Percentiles rank a stretch among this genome's conserved stretches.
phyloP scores from a whole-genome alignment of 2,888 invertebrate genomes.

The Nemoura dubitans region DNA sequence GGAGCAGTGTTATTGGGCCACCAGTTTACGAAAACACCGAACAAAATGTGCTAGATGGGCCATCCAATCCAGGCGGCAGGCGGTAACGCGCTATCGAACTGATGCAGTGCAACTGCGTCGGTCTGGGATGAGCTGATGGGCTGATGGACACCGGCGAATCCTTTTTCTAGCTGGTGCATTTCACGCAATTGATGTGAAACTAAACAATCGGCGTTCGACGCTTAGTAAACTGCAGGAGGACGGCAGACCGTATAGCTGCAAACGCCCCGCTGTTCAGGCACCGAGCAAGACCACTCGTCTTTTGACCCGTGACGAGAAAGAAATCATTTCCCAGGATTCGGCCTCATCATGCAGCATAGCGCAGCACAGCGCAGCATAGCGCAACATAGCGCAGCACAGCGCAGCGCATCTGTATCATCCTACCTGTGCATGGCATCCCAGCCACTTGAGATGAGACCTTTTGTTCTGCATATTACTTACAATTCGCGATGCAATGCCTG shows the following conservation, averaged over 20 bases:
- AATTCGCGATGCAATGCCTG: neutral
- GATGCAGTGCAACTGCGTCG: neutral
- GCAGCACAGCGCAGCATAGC: neutral
- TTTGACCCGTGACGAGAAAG: slow-evolving; percentile 46
- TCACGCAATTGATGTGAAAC: slow-evolving; percentile 7
- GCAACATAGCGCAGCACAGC: no score
- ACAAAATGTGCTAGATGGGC: neutral
- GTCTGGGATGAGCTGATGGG: neutral
- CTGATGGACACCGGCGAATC: neutral
- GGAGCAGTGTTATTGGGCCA: neutral
- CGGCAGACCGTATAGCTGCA: slow-evolving; percentile 4
- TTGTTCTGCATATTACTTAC: neutral
- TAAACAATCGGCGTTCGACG: neutral
- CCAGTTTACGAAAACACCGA: neutral
- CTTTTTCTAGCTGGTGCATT: neutral
- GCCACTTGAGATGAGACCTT: neutral
- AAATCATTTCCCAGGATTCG: slow-evolving; percentile 46
- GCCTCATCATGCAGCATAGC: slow-evolving; percentile 45
- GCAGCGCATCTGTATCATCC: slow-evolving; percentile 17
- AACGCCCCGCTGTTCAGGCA: neutral
- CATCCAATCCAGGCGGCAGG: neutral
- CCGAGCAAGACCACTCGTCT: slow-evolving; percentile 19
- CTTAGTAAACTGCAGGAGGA: neutral
- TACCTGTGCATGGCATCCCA: neutral
- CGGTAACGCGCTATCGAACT: neutral